Percentiles rank a stretch among this genome's conserved stretches.
Evolutionary conservation across 2,888 invertebrate species (phyloP).

Genomic region (Lamellibrachia columna): DNA sequence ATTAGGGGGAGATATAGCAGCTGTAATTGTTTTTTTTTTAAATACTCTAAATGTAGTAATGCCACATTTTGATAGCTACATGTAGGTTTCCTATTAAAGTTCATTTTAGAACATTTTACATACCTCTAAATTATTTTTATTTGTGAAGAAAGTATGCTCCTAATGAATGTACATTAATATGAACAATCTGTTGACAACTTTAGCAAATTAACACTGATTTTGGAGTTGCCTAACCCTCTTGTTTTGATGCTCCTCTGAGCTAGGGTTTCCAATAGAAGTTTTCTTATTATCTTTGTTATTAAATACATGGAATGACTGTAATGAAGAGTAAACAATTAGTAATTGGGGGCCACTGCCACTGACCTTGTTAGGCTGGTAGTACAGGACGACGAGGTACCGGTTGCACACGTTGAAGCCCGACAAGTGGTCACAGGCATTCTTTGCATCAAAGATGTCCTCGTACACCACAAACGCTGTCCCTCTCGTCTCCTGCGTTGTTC

Average conservation of each 20-base stretch:
- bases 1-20: too few species aligned
- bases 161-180: neutral
- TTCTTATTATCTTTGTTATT: neutral
- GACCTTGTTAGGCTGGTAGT: conserved; percentile 82
- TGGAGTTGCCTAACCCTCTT: too few species aligned
- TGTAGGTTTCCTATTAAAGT: too few species aligned
- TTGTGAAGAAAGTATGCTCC: neutral
- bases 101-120: too few species aligned
- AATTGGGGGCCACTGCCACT: conserved; percentile 26
- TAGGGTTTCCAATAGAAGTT: neutral
- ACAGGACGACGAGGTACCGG: conserved; percentile 96
- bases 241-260: too few species aligned
- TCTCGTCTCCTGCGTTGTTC: conserved; percentile 96
- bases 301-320: neutral
- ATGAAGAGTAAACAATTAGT: neutral
- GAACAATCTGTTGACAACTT: too few species aligned
- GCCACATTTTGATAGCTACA: too few species aligned
- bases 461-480: conserved; percentile 99
- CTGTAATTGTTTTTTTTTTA: too few species aligned
- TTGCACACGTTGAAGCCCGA: conserved; percentile 99
- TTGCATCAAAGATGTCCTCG: conserved; percentile 99
- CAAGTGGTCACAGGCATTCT: conserved; percentile 98
- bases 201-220: too few species aligned
- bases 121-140: neutral
- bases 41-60: too few species aligned